These are phyloP conservation scores for Periophthalmodon schlosseri DNA, from an alignment of 2,113 vertebrate species.

Conservation along the genomic window DNA sequence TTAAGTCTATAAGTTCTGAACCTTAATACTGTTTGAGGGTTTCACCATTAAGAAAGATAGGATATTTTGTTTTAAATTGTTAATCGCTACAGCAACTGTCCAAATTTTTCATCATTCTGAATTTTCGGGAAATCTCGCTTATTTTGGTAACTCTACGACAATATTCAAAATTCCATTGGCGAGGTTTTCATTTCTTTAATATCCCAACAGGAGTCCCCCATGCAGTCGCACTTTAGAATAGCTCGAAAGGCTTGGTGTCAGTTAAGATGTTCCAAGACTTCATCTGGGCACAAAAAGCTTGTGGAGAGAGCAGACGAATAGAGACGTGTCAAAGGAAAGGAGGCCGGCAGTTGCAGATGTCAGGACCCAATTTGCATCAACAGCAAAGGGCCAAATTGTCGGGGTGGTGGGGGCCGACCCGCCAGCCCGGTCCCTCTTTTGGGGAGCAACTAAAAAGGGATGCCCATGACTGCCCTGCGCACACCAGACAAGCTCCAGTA, in stretches of 20 bases:
- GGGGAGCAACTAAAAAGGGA: constrained; percentile 60
- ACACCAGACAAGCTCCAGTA: constrained; percentile 78
- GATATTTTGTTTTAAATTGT: no score
- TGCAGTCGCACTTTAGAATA: background rate
- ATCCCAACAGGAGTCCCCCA: background rate
- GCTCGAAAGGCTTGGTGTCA: constrained; percentile 21
- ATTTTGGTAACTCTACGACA: background rate
- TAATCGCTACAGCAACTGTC: no score
- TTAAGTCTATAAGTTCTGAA: no score
- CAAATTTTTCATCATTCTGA: no score
- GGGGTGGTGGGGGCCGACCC: constrained; percentile 69
- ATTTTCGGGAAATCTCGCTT: no score
- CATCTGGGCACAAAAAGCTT: constrained; percentile 43
- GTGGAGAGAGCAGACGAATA: constrained; percentile 66
- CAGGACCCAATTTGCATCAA: constrained; percentile 78
- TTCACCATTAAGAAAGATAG: no score
- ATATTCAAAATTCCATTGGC: background rate
- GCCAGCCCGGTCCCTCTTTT: constrained; percentile 39
- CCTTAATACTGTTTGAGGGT: no score
- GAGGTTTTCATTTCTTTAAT: background rate
- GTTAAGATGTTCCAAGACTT: constrained; percentile 36
- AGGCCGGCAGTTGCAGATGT: constrained; percentile 77
- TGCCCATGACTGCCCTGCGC: constrained; percentile 74
- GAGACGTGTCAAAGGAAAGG: constrained; percentile 73
- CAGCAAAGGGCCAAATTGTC: constrained; percentile 77